These are phyloP conservation scores for Nemopilema nomurai DNA, from an alignment of 30 jellyfish, hydroid and myxozoan species.

Conservation along the genomic window DNA sequence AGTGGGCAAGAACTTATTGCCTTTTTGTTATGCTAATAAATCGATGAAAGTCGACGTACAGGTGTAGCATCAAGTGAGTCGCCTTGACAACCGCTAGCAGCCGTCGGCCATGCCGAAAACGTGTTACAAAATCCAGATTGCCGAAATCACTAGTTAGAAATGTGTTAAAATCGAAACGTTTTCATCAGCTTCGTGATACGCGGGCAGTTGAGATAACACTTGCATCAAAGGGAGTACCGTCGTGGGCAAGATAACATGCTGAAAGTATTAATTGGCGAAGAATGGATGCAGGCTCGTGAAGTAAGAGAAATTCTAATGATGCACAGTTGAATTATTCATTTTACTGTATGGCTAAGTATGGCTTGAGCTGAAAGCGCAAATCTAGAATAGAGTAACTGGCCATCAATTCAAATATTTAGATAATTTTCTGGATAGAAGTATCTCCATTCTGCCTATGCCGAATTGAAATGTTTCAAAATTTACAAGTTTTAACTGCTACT, in stretches of 20 bases:
- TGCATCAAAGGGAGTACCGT: no score
- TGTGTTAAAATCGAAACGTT: not conserved
- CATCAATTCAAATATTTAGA: no score
- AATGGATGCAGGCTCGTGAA: not conserved
- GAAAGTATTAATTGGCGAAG: not conserved
- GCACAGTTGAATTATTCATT: not conserved
- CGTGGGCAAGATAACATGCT: not conserved
- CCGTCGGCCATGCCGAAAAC: slow-evolving; percentile 15
- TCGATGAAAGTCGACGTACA: slow-evolving; percentile 17
- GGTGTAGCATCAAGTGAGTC: slow-evolving; percentile 27
- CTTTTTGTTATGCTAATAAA: slow-evolving; percentile 34
- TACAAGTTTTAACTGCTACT: no score
- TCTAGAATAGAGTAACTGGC: no score
- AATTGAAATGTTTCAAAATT: no score
- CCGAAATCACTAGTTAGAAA: not conserved
- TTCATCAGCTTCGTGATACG: not conserved
- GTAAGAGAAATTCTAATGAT: not conserved
- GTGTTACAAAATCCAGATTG: slow-evolving; percentile 12
- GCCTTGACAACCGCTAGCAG: slow-evolving; percentile 50
- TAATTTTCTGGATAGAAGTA: no score
- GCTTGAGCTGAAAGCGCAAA: no score
- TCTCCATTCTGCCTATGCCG: no score
- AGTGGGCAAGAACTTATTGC: slow-evolving; percentile 30
- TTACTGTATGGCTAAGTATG: not conserved
- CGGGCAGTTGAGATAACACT: not conserved